Evolutionary conservation across 2,888 invertebrate species (phyloP).

Genomic region (Gerris lacustris): DNA sequence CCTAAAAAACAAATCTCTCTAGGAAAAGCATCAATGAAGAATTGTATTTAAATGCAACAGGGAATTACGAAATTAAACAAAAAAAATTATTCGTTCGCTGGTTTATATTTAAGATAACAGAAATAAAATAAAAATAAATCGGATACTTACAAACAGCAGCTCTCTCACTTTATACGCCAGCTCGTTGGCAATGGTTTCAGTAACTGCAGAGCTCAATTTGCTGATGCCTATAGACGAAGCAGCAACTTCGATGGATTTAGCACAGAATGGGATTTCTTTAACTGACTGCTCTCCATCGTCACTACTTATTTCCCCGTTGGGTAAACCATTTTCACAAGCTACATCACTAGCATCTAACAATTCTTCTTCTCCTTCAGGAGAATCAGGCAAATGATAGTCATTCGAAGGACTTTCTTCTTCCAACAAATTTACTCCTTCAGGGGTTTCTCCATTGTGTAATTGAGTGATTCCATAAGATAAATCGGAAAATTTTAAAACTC

Average conservation of each 20-base stretch:
- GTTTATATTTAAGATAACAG: not conserved
- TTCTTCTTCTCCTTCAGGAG: not conserved
- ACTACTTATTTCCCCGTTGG: conserved; percentile 6
- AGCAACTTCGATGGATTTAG: conserved; percentile 19
- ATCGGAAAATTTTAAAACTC: conserved; percentile 9
- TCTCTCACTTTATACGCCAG: conserved; percentile 43
- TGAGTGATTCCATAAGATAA: not conserved
- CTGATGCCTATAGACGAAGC: conserved; percentile 25
- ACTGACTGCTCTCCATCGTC: not conserved
- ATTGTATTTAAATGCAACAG: no score
- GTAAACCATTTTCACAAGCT: not conserved
- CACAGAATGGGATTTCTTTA: conserved; percentile 13
- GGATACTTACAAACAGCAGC: conserved; percentile 41
- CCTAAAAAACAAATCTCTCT: not conserved
- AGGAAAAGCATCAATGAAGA: not conserved
- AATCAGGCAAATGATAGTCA: not conserved
- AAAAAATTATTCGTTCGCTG: not conserved
- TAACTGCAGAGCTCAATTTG: conserved; percentile 36
- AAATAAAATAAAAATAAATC: not conserved
- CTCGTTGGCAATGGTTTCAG: conserved; percentile 42
- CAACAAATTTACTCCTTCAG: not conserved
- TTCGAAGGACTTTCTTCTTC: not conserved
- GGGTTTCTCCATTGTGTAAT: conserved; percentile 2
- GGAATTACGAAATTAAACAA: not conserved
- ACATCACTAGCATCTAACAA: not conserved